Conservation (phyloP, 2,888 invertebrate genomes). For the Acleris cristana region DNA sequence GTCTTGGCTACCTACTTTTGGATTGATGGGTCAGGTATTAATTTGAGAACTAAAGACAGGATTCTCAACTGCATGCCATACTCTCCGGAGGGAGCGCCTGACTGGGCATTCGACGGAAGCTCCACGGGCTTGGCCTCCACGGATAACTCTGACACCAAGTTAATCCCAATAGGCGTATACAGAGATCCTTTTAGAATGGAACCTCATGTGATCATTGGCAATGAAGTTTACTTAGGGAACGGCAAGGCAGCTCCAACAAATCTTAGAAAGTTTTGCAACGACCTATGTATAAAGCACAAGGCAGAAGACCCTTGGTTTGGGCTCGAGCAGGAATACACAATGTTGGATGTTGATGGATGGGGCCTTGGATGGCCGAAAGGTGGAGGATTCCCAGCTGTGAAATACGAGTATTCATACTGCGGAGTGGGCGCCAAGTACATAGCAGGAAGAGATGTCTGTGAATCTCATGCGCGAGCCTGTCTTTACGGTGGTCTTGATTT, state of each 20-base stretch:
- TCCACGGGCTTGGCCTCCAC: conserved; percentile 92
- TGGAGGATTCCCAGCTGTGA: conserved; percentile 93
- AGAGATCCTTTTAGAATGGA: conserved; percentile 95
- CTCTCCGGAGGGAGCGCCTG: conserved; percentile 83
- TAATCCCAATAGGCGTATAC: conserved; percentile 94
- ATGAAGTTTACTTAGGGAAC: conserved; percentile 90
- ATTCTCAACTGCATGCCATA: conserved; percentile 86
- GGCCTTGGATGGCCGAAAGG: conserved; percentile 97
- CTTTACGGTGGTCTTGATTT: conserved; percentile 96
- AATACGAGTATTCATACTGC: conserved; percentile 95
- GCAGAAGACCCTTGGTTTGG: conserved; percentile 94
- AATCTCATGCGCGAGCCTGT: conserved; percentile 92
- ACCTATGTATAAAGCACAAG: conserved; percentile 87
- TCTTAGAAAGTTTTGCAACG: conserved; percentile 87
- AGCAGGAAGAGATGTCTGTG: conserved; percentile 95
- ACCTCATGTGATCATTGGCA: conserved; percentile 93
- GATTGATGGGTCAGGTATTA: conserved; percentile 91
- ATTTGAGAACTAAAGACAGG: conserved; percentile 87
- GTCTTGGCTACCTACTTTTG: conserved; percentile 89
- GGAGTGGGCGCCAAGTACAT: conserved; percentile 97
- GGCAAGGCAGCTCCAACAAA: conserved; percentile 89
- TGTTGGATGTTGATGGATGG: conserved; percentile 93
- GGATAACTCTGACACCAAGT: conserved; percentile 94
- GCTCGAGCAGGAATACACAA: conserved; percentile 95
- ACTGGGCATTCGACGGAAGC: conserved; percentile 97